Evolutionary conservation across 2,113 vertebrate genomes (phyloP).

Genomic region (Herpetotheres cachinnans): DNA sequence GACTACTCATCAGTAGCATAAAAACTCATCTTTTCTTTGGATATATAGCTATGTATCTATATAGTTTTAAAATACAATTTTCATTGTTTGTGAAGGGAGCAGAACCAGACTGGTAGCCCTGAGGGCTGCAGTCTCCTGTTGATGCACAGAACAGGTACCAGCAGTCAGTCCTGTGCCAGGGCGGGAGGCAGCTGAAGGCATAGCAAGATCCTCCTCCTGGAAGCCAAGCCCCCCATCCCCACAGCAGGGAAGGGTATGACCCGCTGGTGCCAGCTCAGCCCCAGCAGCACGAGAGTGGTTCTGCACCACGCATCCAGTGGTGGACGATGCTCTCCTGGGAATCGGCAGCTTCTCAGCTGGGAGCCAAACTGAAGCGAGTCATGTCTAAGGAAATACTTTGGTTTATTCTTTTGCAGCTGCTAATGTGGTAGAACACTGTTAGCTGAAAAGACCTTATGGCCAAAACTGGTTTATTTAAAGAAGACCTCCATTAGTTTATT

Average conservation of each 20-base stretch:
- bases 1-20: neutral
- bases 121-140: neutral
- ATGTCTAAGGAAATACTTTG: neutral
- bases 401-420: neutral
- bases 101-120: neutral
- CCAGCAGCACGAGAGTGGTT: rapidly evolving
- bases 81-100: neutral
- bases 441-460: neutral
- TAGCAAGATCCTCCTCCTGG: neutral
- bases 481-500: neutral
- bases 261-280: neutral
- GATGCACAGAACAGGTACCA: neutral
- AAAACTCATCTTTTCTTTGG: neutral
- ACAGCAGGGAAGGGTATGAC: neutral
- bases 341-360: neutral
- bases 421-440: neutral
- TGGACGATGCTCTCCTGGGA: neutral
- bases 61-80: neutral
- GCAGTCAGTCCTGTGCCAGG: neutral
- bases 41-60: neutral
- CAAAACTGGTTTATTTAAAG: neutral
- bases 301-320: neutral
- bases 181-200: neutral
- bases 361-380: neutral
- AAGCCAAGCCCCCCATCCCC: neutral